A percentile compares a stretch with the other conserved stretches of the same genome.
phyloP scores from a whole-genome alignment of 2,888 invertebrate species.

The Criorhina ranunculi region DNA sequence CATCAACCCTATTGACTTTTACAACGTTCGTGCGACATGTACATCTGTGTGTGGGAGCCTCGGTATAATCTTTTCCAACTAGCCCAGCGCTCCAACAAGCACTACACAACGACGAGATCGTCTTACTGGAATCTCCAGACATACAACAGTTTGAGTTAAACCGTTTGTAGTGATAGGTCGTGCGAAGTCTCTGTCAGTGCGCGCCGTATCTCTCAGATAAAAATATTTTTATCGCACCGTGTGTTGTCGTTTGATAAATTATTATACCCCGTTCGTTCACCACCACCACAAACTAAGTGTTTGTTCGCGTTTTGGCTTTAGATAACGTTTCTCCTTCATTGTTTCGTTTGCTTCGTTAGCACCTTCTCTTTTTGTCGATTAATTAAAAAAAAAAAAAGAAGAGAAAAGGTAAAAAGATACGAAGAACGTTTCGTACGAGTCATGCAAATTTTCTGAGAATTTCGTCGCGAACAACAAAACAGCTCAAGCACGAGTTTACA shows the following conservation, averaged over 20 bases:
- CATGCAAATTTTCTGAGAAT: conserved; percentile 66
- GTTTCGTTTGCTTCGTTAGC: conserved; percentile 28
- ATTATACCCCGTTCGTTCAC: conserved; percentile 26
- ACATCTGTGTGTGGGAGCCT: conserved; percentile 31
- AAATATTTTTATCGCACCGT: conserved; percentile 22
- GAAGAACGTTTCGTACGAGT: conserved; percentile 42
- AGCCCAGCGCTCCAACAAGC: conserved; percentile 11
- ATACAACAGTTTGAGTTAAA: conserved; percentile 66
- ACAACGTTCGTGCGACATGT: conserved; percentile 9
- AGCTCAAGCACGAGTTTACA: conserved; percentile 1
- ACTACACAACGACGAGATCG: conserved; percentile 40
- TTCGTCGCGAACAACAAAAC: conserved; percentile 42
- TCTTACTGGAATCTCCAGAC: conserved; percentile 69
- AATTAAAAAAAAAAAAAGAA: conserved; percentile 41
- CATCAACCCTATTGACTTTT: conserved; percentile 47
- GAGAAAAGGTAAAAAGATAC: conserved; percentile 23
- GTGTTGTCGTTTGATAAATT: conserved; percentile 55
- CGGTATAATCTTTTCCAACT: conserved; percentile 34
- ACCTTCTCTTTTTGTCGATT: conserved; percentile 31
- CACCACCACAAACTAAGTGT: conserved; percentile 18
- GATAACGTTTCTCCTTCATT: conserved; percentile 47
- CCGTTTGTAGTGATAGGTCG: conserved; percentile 73
- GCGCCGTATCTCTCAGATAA: conserved; percentile 71
- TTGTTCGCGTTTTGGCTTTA: conserved; percentile 26
- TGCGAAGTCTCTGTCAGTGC: conserved; percentile 57